A percentile compares a stretch with the other conserved stretches of the same genome.
Evolutionary conservation across 2,113 vertebrate species (phyloP).

Genomic region (Ceyx melanurus): DNA sequence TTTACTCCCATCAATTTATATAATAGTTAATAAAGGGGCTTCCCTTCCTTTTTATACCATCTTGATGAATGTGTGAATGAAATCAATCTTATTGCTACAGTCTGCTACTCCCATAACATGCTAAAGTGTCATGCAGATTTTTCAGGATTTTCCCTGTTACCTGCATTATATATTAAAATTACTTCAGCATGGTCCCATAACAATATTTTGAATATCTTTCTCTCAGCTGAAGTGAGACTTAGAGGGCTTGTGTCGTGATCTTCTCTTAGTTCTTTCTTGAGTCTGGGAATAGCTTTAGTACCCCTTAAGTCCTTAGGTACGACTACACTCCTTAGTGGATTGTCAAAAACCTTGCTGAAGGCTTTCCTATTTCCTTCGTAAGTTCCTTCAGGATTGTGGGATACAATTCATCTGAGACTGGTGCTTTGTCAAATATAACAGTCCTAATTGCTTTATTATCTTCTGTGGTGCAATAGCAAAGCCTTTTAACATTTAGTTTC

Average conservation of each 20-base stretch:
- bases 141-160: background rate
- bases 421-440: conserved; percentile 61
- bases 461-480: conserved; percentile 51
- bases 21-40: background rate
- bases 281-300: conserved; percentile 20
- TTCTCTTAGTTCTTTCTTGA: conserved; percentile 24
- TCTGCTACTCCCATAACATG: background rate
- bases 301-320: background rate
- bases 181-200: background rate
- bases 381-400: conserved; percentile 58
- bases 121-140: background rate
- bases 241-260: background rate
- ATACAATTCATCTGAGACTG: conserved; percentile 56
- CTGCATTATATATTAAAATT: background rate
- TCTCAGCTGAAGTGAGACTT: conserved; percentile 20
- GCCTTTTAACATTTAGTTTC: conserved; percentile 69
- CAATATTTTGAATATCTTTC: conserved; percentile 44
- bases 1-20: background rate
- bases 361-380: conserved; percentile 55
- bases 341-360: conserved; percentile 48
- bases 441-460: conserved; percentile 71
- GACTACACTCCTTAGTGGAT: conserved; percentile 5
- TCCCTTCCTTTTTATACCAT: background rate
- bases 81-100: background rate
- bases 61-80: background rate